A percentile compares a stretch with the other conserved stretches of the same genome.
Conservation (phyloP, 2,888 invertebrate species). For the Melanchra persicariae region DNA sequence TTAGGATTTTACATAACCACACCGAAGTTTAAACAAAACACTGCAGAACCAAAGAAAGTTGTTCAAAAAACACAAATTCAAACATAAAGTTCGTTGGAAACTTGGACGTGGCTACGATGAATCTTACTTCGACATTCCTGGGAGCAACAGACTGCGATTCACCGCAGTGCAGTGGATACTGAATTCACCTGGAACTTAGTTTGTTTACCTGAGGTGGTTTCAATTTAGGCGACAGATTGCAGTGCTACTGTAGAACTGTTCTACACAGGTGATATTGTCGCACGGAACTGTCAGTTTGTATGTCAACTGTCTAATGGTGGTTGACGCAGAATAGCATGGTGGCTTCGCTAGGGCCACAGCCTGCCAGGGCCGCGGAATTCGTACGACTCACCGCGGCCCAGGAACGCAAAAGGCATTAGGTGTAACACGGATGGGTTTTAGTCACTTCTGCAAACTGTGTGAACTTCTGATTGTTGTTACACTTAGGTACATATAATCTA, state of each 20-base stretch:
- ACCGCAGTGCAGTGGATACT: slow-evolving; percentile 40
- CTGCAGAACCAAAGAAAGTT: slow-evolving; percentile 21
- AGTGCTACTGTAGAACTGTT: not conserved
- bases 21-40: slow-evolving; percentile 15
- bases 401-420: too few species aligned
- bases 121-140: slow-evolving; percentile 34
- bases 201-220: slow-evolving; percentile 25
- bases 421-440: too few species aligned
- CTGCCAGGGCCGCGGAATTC: too few species aligned
- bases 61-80: slow-evolving; percentile 23
- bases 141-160: slow-evolving; percentile 11
- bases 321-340: too few species aligned
- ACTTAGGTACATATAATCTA: too few species aligned
- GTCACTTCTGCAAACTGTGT: too few species aligned
- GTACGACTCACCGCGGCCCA: too few species aligned
- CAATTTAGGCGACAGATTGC: slow-evolving; percentile 21
- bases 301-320: too few species aligned
- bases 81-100: slow-evolving; percentile 33
- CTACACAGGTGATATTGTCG: too few species aligned
- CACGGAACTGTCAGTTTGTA: not conserved
- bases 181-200: slow-evolving; percentile 40
- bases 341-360: too few species aligned
- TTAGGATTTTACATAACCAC: slow-evolving; percentile 21
- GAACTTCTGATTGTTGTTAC: too few species aligned
- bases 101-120: slow-evolving; percentile 27